phyloP scores from a whole-genome alignment of 2,113 vertebrate species.

The Numida meleagris region DNA sequence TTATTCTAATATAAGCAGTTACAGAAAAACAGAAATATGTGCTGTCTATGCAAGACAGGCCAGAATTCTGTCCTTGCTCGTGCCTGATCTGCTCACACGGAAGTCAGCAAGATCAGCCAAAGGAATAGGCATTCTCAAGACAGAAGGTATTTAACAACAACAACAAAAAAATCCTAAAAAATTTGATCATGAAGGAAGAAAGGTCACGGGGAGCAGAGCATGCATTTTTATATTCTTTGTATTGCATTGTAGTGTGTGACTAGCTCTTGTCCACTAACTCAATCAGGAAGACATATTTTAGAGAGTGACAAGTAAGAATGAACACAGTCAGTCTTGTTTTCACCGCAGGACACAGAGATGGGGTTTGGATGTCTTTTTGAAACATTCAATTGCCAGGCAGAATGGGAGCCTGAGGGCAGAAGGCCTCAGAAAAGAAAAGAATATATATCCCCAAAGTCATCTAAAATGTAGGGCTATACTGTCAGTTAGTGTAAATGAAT shows the following conservation, averaged over 20 bases:
- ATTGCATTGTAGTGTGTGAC: background rate
- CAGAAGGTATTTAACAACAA: slow-evolving; percentile 35
- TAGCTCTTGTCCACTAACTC: slow-evolving; percentile 57
- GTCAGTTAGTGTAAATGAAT: slow-evolving; percentile 44
- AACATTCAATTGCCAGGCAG: slow-evolving; percentile 44
- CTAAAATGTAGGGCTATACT: slow-evolving; percentile 8
- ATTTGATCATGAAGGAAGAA: background rate
- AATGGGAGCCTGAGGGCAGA: slow-evolving; percentile 44
- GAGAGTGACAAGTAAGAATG: slow-evolving; percentile 55
- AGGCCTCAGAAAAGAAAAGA: slow-evolving; percentile 5
- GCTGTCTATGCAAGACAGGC: slow-evolving; percentile 12
- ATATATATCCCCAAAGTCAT: slow-evolving; percentile 11
- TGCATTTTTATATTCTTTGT: slow-evolving; percentile 16
- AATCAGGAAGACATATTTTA: slow-evolving; percentile 72
- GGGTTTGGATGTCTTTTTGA: slow-evolving; percentile 14
- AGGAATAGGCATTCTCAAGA: slow-evolving; percentile 22
- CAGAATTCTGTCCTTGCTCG: slow-evolving; percentile 25
- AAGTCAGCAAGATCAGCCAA: slow-evolving; percentile 38
- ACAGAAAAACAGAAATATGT: slow-evolving; percentile 55
- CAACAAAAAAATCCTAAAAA: background rate
- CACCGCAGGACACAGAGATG: slow-evolving; percentile 11
- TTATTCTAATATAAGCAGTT: slow-evolving; percentile 5
- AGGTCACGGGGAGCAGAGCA: slow-evolving; percentile 29
- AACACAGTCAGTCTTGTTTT: slow-evolving; percentile 48
- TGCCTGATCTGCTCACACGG: slow-evolving; percentile 15